These are phyloP conservation scores for Congeria kusceri DNA, from an alignment of 2,888 invertebrate species.

Conservation along the genomic window DNA sequence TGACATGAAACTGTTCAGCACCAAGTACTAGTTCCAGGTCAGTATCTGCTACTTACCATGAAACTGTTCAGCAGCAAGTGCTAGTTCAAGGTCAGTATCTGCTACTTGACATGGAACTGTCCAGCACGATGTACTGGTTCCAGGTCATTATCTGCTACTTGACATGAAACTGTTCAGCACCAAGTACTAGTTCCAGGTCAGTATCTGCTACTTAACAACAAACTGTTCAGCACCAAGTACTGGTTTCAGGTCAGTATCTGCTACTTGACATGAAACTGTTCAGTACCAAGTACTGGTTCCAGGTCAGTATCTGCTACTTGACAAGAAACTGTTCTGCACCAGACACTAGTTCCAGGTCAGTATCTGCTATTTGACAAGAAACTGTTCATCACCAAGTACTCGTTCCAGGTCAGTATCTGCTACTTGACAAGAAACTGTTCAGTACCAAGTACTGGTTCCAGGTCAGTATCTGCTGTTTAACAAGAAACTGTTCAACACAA, in stretches of 20 bases:
- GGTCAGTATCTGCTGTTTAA: conserved; percentile 35
- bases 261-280: conserved; percentile 9
- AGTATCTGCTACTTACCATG: too few species aligned
- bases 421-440: conserved; percentile 11
- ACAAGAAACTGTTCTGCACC: conserved; percentile 43
- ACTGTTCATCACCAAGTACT: conserved; percentile 53
- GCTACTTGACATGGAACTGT: neutral
- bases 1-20: conserved; percentile 43
- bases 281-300: conserved; percentile 8
- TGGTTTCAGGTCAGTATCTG: conserved; percentile 11
- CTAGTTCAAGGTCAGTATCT: conserved; percentile 2
- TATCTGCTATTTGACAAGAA: too few species aligned
- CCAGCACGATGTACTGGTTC: neutral
- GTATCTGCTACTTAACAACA: too few species aligned
- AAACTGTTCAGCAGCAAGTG: neutral
- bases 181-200: conserved; percentile 66
- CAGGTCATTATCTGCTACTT: conserved; percentile 34
- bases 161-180: conserved; percentile 45
- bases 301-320: conserved; percentile 33
- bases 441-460: conserved; percentile 8
- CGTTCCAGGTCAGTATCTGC: conserved; percentile 66
- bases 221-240: neutral
- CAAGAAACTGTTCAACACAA: conserved; percentile 41
- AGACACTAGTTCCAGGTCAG: conserved; percentile 64
- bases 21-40: conserved; percentile 66